Conservation (phyloP, 1,140 invertebrate genomes). For the Maniola jurtina region DNA sequence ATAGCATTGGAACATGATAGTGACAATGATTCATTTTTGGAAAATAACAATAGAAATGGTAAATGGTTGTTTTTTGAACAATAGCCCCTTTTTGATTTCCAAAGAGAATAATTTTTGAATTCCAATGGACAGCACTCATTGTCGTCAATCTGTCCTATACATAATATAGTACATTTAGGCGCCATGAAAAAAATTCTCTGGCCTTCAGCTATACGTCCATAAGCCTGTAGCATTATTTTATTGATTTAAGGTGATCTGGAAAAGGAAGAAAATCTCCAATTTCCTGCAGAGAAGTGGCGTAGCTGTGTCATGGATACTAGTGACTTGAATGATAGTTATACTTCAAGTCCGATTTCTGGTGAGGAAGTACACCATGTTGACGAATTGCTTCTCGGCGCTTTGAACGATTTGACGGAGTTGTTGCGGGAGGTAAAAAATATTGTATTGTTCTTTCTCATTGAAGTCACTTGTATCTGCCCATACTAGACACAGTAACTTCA, state of each 20-base stretch:
- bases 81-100: too few species aligned
- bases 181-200: too few species aligned
- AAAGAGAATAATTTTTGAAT: too few species aligned
- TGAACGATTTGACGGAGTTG: conserved; percentile 61
- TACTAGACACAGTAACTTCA: too few species aligned
- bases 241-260: neutral
- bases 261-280: conserved; percentile 22
- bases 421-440: conserved; percentile 50
- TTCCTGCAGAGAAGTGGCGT: conserved; percentile 51
- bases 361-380: conserved; percentile 44
- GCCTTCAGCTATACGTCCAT: too few species aligned
- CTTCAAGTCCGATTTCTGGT: conserved; percentile 46
- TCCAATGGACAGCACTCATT: too few species aligned
- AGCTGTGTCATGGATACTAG: conserved; percentile 48
- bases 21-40: conserved; percentile 65
- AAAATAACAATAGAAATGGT: conserved; percentile 50
- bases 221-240: neutral
- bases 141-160: too few species aligned
- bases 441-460: too few species aligned
- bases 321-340: conserved; percentile 51
- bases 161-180: too few species aligned
- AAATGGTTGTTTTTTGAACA: neutral
- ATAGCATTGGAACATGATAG: conserved; percentile 63
- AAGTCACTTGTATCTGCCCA: too few species aligned
- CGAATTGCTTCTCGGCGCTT: conserved; percentile 52